phyloP scores from a whole-genome alignment of 1,140 invertebrate species.

The Eumeta japonica region DNA sequence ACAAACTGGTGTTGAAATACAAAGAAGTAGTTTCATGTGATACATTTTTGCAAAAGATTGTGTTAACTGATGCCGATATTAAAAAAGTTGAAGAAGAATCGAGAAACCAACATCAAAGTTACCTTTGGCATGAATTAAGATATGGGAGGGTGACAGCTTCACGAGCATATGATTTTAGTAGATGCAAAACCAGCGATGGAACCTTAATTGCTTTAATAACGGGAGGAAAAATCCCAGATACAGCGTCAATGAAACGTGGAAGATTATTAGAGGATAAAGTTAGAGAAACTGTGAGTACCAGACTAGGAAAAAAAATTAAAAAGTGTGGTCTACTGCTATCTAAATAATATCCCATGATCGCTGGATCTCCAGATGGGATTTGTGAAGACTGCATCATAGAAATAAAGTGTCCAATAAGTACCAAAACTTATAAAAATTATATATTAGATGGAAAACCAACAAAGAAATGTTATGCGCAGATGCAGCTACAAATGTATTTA shows the following conservation, averaged over 20 bases:
- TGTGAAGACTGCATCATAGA: no score
- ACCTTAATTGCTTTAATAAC: constrained; percentile 20
- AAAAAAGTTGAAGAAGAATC: no score
- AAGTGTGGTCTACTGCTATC: constrained; percentile 11
- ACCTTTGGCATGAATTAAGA: no score
- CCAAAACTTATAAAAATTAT: no score
- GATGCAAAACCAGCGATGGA: constrained; percentile 24
- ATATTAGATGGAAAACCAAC: constrained; percentile 7
- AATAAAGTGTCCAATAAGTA: constrained; percentile 10
- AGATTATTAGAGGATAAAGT: constrained; percentile 18
- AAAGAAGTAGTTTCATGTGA: constrained; percentile 2
- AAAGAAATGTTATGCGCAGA: constrained; percentile 18
- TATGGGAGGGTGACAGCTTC: constrained; percentile 6
- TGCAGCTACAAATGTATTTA: no score
- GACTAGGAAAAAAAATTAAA: no score
- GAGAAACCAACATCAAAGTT: no score
- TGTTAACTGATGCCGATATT: no score
- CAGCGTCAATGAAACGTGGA: constrained; percentile 12
- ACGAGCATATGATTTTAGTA: constrained; percentile 17
- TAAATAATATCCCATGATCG: no score
- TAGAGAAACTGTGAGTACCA: constrained; percentile 10
- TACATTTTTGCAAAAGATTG: no score
- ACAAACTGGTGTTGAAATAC: constrained; percentile 1
- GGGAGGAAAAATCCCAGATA: constrained; percentile 24
- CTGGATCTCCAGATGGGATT: no score